phyloP scores from a whole-genome alignment of 64 coral and sea anemone genomes.

The Orbicella faveolata region DNA sequence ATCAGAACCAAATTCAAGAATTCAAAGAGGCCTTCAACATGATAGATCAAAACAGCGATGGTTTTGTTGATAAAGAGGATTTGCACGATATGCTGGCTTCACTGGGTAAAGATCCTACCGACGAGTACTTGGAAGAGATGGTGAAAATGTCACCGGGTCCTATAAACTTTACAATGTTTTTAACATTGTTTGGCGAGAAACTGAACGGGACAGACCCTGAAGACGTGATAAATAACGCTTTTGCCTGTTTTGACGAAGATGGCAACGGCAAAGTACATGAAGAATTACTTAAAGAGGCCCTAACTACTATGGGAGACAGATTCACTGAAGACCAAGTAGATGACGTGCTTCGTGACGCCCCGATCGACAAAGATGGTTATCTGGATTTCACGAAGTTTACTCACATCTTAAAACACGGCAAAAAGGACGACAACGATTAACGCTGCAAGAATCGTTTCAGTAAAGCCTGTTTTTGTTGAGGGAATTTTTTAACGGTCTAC shows the following conservation, averaged over 20 bases:
- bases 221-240: slow-evolving; percentile 63
- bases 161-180: slow-evolving; percentile 78
- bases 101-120: slow-evolving; percentile 67
- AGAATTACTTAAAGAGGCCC: slow-evolving; percentile 51
- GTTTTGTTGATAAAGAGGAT: slow-evolving; percentile 76
- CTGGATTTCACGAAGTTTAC: slow-evolving; percentile 63
- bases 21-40: slow-evolving; percentile 77
- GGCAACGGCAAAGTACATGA: slow-evolving; percentile 64
- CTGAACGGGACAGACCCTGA: slow-evolving; percentile 73
- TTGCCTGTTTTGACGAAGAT: slow-evolving; percentile 72
- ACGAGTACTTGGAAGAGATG: slow-evolving; percentile 66
- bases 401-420: slow-evolving; percentile 68
- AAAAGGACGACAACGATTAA: slow-evolving; percentile 66
- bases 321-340: slow-evolving; percentile 71
- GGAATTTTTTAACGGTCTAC: neutral
- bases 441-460: neutral
- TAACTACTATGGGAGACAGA: slow-evolving; percentile 65
- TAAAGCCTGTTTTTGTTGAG: neutral
- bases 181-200: slow-evolving; percentile 71
- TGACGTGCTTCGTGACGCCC: slow-evolving; percentile 64
- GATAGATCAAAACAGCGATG: slow-evolving; percentile 76
- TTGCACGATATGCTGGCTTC: slow-evolving; percentile 70
- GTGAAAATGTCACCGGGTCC: slow-evolving; percentile 58
- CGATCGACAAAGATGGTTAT: slow-evolving; percentile 70
- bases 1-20: slow-evolving; percentile 73